phyloP scores from a whole-genome alignment of 1,140 invertebrate species.

The Orchesella cincta region DNA sequence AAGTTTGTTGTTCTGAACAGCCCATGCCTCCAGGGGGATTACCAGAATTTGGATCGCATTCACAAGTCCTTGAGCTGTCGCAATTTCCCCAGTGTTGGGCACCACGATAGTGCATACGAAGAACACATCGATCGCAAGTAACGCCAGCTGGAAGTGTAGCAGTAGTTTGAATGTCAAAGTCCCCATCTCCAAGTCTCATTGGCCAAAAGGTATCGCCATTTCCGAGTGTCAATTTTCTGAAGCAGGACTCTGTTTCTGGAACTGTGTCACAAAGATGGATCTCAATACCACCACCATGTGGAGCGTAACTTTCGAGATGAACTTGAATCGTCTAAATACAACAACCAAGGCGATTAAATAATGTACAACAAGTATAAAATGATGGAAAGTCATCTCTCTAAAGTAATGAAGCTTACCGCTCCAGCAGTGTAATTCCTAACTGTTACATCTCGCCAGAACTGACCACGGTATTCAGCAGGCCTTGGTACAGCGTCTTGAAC shows the following conservation, averaged over 20 bases:
- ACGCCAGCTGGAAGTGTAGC: constrained; percentile 31
- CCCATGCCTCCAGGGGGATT: constrained; percentile 39
- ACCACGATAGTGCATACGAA: constrained; percentile 39
- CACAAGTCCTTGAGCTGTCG: constrained; percentile 30
- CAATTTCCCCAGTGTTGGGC: constrained; percentile 44
- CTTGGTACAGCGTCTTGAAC: constrained; percentile 18
- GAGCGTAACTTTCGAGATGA: constrained; percentile 31
- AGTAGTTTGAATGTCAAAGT: constrained; percentile 27
- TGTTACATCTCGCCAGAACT: constrained; percentile 7
- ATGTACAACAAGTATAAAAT: no score
- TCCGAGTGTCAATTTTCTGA: constrained; percentile 19
- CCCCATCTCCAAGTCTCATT: constrained; percentile 37
- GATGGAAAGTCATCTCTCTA: no score
- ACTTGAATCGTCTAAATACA: constrained; percentile 34
- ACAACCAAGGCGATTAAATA: not conserved
- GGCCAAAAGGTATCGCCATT: constrained; percentile 40
- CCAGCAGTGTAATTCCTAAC: not conserved
- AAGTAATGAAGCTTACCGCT: not conserved
- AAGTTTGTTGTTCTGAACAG: constrained; percentile 41
- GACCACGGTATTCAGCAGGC: constrained; percentile 27
- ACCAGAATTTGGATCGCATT: constrained; percentile 39
- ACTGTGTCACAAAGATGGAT: constrained; percentile 37
- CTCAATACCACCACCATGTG: constrained; percentile 34
- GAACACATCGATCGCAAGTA: constrained; percentile 24
- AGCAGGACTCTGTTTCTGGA: constrained; percentile 41